Evolutionary conservation across 2,797 vertebrate species (phyloP).

Genomic region (Acipenser ruthenus): DNA sequence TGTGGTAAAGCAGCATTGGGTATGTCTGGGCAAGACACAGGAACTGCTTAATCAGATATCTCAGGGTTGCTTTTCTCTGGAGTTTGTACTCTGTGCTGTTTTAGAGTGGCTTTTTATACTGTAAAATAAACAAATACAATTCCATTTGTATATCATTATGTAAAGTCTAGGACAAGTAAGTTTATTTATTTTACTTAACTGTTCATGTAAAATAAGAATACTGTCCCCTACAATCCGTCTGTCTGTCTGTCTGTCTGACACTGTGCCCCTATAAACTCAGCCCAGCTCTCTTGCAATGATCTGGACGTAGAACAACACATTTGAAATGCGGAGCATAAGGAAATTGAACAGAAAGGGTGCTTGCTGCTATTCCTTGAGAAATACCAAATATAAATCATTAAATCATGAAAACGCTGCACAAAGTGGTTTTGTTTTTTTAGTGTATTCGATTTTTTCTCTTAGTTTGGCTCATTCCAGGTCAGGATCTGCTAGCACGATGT

Average conservation of each 20-base stretch:
- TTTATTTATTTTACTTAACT: no score
- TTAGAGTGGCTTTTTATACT: no score
- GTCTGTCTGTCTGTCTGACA: constrained; percentile 6
- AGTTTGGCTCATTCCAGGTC: constrained; percentile 20
- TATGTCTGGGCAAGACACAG: background rate
- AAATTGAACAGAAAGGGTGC: no score
- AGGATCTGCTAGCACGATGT: constrained; percentile 13
- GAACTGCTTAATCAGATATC: no score
- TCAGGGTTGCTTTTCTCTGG: background rate
- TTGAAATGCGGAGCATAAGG: no score
- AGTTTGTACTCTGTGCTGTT: no score
- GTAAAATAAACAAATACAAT: background rate
- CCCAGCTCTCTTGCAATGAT: no score
- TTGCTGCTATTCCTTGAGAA: constrained; percentile 3
- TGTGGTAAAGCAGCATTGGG: background rate
- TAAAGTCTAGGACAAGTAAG: no score
- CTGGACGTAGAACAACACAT: no score
- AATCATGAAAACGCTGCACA: constrained; percentile 11
- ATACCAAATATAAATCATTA: constrained; percentile 8
- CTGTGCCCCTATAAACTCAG: no score
- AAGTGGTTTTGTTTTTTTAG: constrained; percentile 17
- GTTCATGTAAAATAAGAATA: no score
- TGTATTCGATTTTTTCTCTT: constrained; percentile 14
- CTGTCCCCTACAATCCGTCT: background rate
- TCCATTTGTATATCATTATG: no score